phyloP scores from a whole-genome alignment of 2,888 invertebrate species.

The Bombyx huttoni region DNA sequence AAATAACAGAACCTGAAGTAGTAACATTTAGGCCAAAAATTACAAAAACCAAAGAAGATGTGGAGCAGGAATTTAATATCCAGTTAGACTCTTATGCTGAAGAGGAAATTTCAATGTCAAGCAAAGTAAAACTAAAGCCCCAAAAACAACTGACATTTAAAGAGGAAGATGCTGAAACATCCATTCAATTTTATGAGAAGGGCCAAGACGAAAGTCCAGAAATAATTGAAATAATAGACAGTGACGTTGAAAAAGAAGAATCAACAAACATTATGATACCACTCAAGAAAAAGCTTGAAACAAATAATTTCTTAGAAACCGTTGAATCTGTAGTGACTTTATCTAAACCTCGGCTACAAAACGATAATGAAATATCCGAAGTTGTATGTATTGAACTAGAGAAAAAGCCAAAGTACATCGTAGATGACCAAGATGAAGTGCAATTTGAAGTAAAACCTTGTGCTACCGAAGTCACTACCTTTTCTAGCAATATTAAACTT shows the following conservation, averaged over 20 bases:
- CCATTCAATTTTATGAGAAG: constrained; percentile 76
- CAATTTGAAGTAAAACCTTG: constrained; percentile 52
- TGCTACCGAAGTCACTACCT: constrained; percentile 78
- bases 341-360: constrained; percentile 43
- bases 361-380: constrained; percentile 63
- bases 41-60: constrained; percentile 86
- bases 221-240: constrained; percentile 58
- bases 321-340: constrained; percentile 46
- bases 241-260: constrained; percentile 58
- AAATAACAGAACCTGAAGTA: constrained; percentile 81
- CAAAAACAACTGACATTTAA: constrained; percentile 80
- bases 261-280: constrained; percentile 44
- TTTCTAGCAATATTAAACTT: constrained; percentile 79
- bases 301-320: constrained; percentile 40
- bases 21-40: constrained; percentile 84
- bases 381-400: constrained; percentile 79
- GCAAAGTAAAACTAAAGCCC: constrained; percentile 85
- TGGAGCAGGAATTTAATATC: constrained; percentile 92
- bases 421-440: constrained; percentile 78
- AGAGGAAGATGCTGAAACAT: constrained; percentile 84
- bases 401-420: constrained; percentile 75
- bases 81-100: constrained; percentile 88
- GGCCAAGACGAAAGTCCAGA: constrained; percentile 39
- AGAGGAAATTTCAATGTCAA: constrained; percentile 89
- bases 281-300: constrained; percentile 50